Evolutionary conservation across 2,113 vertebrate species (phyloP).

Genomic region (Dendrocopos noguchii): DNA sequence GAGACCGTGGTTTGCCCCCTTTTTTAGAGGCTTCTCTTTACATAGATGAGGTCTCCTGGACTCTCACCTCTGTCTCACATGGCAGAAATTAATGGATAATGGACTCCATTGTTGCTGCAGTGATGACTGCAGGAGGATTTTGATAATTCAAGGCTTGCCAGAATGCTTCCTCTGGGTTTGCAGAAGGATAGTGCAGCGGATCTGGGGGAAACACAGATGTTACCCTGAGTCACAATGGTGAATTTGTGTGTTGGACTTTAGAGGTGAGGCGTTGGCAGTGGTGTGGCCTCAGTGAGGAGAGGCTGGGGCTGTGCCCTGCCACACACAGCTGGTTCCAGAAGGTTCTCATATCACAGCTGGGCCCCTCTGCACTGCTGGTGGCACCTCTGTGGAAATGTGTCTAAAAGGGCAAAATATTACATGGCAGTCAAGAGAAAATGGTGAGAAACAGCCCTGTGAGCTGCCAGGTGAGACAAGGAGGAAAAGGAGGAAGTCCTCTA

Average conservation of each 20-base stretch:
- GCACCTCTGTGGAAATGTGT: neutral
- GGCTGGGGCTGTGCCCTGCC: neutral
- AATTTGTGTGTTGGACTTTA: neutral
- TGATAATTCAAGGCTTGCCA: neutral
- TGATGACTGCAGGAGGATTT: neutral
- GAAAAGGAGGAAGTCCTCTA: neutral
- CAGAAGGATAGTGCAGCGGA: neutral
- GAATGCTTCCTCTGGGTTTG: neutral
- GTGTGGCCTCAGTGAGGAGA: neutral
- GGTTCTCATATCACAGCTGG: neutral
- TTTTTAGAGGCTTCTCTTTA: neutral
- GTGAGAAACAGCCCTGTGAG: neutral
- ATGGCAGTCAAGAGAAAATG: neutral
- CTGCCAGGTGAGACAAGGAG: neutral
- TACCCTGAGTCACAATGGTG: neutral
- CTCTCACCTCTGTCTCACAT: neutral
- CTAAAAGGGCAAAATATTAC: neutral
- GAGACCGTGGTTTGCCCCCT: rapidly evolving
- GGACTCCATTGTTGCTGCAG: neutral
- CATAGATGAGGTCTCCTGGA: neutral
- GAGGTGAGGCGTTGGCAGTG: neutral
- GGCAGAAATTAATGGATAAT: neutral
- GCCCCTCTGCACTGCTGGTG: neutral
- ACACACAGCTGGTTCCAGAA: neutral
- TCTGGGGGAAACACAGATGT: no score